A percentile compares a stretch with the other conserved stretches of the same genome.
These are phyloP conservation scores for Pararge aegeria DNA, from an alignment of 1,140 invertebrate species.

Conservation along the genomic window DNA sequence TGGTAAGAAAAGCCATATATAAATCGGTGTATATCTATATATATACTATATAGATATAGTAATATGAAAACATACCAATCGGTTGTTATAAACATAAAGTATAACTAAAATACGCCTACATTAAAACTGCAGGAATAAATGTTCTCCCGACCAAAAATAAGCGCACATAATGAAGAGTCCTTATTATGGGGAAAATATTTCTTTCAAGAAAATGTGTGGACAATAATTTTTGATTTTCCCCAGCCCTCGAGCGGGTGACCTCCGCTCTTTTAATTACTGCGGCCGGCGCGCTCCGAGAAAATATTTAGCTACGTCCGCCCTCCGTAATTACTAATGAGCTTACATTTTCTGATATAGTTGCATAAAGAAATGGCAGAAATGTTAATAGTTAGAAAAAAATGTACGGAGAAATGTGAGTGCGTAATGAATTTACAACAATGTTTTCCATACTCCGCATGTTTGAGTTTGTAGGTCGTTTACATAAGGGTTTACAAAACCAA, in stretches of 20 bases:
- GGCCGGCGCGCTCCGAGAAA: conserved; percentile 57
- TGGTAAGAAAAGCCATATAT: too few relatives aligned
- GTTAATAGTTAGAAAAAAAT: conserved; percentile 17
- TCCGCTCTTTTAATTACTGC: conserved; percentile 72
- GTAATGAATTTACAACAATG: conserved; percentile 1
- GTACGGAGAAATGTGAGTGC: background rate
- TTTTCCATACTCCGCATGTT: background rate
- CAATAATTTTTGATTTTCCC: conserved; percentile 69
- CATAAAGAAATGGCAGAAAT: conserved; percentile 30
- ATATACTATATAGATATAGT: too few relatives aligned
- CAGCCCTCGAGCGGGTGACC: conserved; percentile 41
- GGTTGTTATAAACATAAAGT: too few relatives aligned
- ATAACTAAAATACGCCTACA: conserved; percentile 13
- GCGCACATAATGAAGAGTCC: conserved; percentile 32
- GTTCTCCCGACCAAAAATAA: conserved; percentile 31
- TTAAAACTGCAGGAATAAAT: conserved; percentile 26
- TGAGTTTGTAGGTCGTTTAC: conserved; percentile 6
- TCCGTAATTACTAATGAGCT: conserved; percentile 73
- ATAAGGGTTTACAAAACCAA: background rate
- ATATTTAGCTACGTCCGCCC: conserved; percentile 68
- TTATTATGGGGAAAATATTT: conserved; percentile 45
- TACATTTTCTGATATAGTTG: conserved; percentile 49
- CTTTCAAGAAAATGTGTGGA: conserved; percentile 58
- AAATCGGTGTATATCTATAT: too few relatives aligned
- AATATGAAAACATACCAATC: too few relatives aligned